phyloP scores from a whole-genome alignment of 2,113 vertebrate species.

The Callocephalon fimbriatum region DNA sequence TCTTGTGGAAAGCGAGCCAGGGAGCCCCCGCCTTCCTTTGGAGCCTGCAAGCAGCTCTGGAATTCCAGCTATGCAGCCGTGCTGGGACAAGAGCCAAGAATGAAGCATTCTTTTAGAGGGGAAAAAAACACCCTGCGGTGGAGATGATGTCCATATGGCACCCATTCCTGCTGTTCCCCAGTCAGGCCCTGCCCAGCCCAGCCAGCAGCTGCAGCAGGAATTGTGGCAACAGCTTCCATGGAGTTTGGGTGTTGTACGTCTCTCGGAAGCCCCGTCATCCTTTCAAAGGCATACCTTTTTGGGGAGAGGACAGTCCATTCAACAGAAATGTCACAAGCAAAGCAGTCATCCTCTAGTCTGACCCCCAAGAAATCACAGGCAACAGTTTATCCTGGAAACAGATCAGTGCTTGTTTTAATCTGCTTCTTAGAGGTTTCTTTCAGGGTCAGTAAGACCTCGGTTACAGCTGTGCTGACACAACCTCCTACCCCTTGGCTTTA shows the following conservation, averaged over 20 bases:
- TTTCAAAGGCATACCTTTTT: not conserved
- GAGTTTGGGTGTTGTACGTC: not conserved
- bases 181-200: not conserved
- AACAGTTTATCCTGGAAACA: slow-evolving; percentile 36
- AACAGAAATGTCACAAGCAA: not conserved
- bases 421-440: not conserved
- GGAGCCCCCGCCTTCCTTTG: not conserved
- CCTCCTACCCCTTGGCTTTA: not conserved
- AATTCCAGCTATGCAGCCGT: slow-evolving; percentile 73
- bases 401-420: not conserved
- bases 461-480: not conserved
- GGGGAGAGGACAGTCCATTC: not conserved
- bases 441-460: not conserved
- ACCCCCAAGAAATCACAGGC: not conserved
- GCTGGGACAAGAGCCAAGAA: slow-evolving; percentile 72
- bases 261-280: not conserved
- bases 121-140: slow-evolving; percentile 62
- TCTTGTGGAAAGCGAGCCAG: not conserved
- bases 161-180: slow-evolving; percentile 17
- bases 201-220: slow-evolving; percentile 5
- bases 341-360: not conserved
- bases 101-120: slow-evolving; percentile 28
- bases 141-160: slow-evolving; percentile 72
- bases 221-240: not conserved
- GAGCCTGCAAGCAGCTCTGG: slow-evolving; percentile 61